Conservation (phyloP, 2,797 vertebrate genomes). For the Parambassis ranga region DNA sequence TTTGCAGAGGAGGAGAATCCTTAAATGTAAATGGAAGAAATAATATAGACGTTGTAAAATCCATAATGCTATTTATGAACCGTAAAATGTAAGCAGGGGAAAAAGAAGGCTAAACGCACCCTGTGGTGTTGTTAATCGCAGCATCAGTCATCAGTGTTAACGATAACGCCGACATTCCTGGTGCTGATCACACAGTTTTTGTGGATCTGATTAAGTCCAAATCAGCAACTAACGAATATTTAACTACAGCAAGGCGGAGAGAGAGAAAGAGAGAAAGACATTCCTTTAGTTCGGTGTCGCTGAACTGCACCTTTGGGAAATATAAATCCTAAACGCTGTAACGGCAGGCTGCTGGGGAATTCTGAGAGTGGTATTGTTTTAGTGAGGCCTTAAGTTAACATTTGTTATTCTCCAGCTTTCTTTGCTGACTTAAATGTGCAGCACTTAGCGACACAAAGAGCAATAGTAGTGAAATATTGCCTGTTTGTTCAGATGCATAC, state of each 20-base stretch:
- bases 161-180: conserved; percentile 59
- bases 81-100: conserved; percentile 13
- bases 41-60: conserved; percentile 15
- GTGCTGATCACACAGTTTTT: conserved; percentile 49
- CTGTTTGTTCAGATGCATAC: conserved; percentile 61
- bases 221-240: conserved; percentile 46
- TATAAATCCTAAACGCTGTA: conserved; percentile 58
- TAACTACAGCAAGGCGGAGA: conserved; percentile 13
- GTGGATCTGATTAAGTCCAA: conserved; percentile 35
- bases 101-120: conserved; percentile 51
- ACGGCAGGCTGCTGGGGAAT: conserved; percentile 52
- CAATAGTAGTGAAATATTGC: conserved; percentile 64
- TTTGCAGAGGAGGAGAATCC: background rate
- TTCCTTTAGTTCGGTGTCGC: conserved; percentile 53
- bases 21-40: conserved; percentile 17
- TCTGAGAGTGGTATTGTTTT: conserved; percentile 61
- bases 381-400: conserved; percentile 52
- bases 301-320: conserved; percentile 52
- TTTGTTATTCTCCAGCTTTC: conserved; percentile 58
- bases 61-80: conserved; percentile 32
- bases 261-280: conserved; percentile 50
- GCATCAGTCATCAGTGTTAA: conserved; percentile 48
- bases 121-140: conserved; percentile 33
- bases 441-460: conserved; percentile 53
- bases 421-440: conserved; percentile 57